Conservation (phyloP, 2,113 vertebrate species). For the Girardinichthys multiradiatus region DNA sequence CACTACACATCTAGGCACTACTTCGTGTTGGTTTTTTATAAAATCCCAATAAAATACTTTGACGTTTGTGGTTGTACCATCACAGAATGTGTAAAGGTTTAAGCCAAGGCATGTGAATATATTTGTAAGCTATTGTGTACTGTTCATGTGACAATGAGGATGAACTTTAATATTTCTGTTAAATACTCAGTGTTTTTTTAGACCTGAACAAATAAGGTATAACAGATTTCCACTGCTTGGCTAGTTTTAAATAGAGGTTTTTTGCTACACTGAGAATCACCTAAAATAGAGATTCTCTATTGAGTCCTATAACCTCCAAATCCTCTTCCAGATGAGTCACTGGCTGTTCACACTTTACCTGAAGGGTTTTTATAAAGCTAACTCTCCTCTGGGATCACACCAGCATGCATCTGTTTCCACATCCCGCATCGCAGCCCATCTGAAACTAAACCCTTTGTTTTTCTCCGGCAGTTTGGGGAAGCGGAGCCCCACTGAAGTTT, state of each 20-base stretch:
- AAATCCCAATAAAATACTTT: neutral
- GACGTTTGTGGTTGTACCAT: neutral
- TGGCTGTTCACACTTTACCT: conserved; percentile 50
- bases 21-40: neutral
- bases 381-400: conserved; percentile 52
- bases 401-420: conserved; percentile 50
- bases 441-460: conserved; percentile 55
- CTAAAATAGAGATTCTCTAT: conserved; percentile 57
- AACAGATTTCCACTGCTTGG: neutral
- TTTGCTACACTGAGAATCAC: conserved; percentile 25
- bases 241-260: conserved; percentile 10
- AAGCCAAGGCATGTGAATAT: too few relatives aligned
- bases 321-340: conserved; percentile 48
- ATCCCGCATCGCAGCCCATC: conserved; percentile 28
- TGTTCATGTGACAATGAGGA: too few relatives aligned
- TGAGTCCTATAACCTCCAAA: conserved; percentile 38
- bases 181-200: neutral
- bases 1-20: neutral
- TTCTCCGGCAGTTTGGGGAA: conserved; percentile 46
- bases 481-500: conserved; percentile 37
- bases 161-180: too few relatives aligned
- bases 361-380: conserved; percentile 61
- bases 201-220: neutral
- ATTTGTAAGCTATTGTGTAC: too few relatives aligned
- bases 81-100: neutral